Conservation (phyloP, 2,113 vertebrate species). For the Echinops telfairi region DNA sequence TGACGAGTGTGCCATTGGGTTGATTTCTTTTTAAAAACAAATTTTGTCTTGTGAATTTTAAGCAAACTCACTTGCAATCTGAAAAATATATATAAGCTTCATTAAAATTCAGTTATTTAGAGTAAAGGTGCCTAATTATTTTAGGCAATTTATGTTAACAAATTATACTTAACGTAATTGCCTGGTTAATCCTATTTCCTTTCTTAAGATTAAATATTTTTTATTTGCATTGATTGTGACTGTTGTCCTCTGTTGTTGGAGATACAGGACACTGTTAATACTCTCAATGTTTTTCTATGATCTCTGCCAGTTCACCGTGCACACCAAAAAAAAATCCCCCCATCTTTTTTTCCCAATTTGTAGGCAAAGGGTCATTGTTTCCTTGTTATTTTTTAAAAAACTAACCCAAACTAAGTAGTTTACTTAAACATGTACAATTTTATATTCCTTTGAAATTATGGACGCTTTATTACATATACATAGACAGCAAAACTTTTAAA, state of each 20-base stretch:
- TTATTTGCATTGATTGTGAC: slow-evolving; percentile 30
- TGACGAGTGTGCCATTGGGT: background rate
- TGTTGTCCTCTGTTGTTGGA: slow-evolving; percentile 40
- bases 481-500: slow-evolving; percentile 11
- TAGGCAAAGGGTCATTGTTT: slow-evolving; percentile 45
- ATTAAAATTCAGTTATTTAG: slow-evolving; percentile 70
- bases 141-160: slow-evolving; percentile 19
- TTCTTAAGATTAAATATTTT: slow-evolving; percentile 68
- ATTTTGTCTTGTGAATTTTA: slow-evolving; percentile 57
- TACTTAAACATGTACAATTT: background rate
- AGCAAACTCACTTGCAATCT: slow-evolving; percentile 47
- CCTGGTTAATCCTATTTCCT: slow-evolving; percentile 45
- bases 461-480: background rate
- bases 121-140: slow-evolving; percentile 65
- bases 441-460: background rate
- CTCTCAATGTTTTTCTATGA: slow-evolving; percentile 3
- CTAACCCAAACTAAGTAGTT: background rate
- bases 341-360: background rate
- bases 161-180: slow-evolving; percentile 62
- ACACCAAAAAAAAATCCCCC: too few species aligned
- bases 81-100: slow-evolving; percentile 51
- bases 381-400: slow-evolving; percentile 3
- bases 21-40: background rate
- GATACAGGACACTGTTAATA: background rate
- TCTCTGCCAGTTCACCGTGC: background rate